Base-by-base conservation (phyloP, 2,113 vertebrate genomes). In the Sardina pilchardus region DNA sequence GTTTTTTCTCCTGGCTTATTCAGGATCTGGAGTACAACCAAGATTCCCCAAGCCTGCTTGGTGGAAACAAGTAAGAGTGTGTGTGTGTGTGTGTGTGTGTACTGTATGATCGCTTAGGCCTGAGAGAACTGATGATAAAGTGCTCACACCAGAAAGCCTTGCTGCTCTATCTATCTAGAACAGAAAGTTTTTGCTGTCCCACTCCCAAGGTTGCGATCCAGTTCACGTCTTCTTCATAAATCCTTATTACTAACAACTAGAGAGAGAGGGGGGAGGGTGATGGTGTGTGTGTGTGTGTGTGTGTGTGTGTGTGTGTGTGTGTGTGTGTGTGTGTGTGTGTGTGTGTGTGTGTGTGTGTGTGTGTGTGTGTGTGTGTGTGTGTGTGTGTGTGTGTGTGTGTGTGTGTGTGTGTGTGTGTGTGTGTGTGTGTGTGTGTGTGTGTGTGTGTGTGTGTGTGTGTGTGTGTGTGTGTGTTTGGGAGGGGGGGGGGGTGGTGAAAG, bases 11-110 rank as follows among this genome's bases (percentile, higher is more conserved):
- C 88, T 87, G 91, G 21, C 80, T 84, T 87, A 89, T 89, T 43
- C 90, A 98, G 98, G 98, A 99, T 89, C 93, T 99, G 90, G 98
- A 99, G 89, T 98, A 97, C 16, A 96, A 96, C 80, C 96, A 96
- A 30, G 96, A 96, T 90, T 95, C 96, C 83, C 95, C 96, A 67
- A 93, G 95, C 93, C 96, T 99, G 7, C 90, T 99, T 90, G 97
- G 97, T 92, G 96, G 94, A 94, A 98, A 98, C 94, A 99, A 99
- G 98, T 99, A 94, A 96, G 98, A 96, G 63, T 34, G 63, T 34
- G 63, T 71, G 63, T 71, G 63, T 30, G 63, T 71, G 63, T 71
- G 63, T 71, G 63, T 71, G 63, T 30, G 6, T 30, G 63, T 71
- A 43, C 1, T 44, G 10, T 50, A 26, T 88, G 14, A 36, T 81